Evolutionary conservation across 2,888 invertebrate species (phyloP), one percentile per base, ranked within the genome.

Genomic region (Apamea crenata): DNA sequence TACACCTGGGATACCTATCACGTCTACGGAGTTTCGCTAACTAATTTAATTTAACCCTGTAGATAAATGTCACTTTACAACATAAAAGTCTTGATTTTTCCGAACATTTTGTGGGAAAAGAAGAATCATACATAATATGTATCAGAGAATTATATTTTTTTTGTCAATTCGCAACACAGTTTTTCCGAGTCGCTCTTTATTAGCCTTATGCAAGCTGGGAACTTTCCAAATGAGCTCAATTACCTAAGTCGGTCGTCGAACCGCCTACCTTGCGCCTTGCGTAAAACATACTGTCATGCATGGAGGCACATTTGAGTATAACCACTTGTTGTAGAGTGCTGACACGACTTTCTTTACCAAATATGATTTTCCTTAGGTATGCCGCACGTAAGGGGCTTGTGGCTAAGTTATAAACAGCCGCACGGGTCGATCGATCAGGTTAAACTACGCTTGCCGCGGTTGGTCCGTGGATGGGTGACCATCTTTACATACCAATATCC

Each of bases 161-260:
- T 40, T 40, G 53, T 65, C 18, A 29, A 67, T 66, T 53, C 44
- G 44, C 36, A 71, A 40, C 47, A 14, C 25, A 10, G 21, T 73
- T 75, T 85, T 68, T 71, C 63, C 36, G 12, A 65, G 70, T 71
- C 18, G 21, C 65, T 36, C 40, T 44, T 61, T 61, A 68, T 72
- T 71, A 71, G 44, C 18, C 36, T 86, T 87, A 78, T 74, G 74
- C 77, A 87, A 86, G 70, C 53, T 78, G 61, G 72, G 21, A 84
- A 86, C 81, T 86, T 86, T 86, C 86, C 77, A 81, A 87, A 78
- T 81, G 81, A 78, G 59, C 78, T 72, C 87, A 77, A 75, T 87
- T 86, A 81, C 77, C 72, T 25, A 87, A 87, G 78, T 69, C 87
- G 86, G 86, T 74, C 87, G 53, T 79, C 72, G 81, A 86, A 86